Evolutionary conservation across 2,797 vertebrate species (phyloP).

Genomic region (Dermochelys coriacea): DNA sequence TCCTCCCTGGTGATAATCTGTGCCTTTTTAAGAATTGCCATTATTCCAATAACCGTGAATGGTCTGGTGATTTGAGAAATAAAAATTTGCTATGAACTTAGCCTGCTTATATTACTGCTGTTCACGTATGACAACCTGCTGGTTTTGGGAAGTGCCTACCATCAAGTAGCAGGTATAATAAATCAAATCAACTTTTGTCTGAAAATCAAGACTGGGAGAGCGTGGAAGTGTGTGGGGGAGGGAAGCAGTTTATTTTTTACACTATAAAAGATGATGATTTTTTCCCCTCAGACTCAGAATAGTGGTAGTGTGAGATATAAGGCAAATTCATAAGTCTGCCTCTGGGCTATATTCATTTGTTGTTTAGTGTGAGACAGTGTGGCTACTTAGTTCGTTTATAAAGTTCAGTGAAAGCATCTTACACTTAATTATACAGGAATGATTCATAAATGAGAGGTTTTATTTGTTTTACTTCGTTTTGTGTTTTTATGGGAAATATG

Average conservation of each 20-base stretch:
- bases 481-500: background rate
- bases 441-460: background rate
- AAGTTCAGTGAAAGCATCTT: background rate
- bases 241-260: background rate
- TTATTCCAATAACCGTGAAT: background rate
- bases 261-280: background rate
- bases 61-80: background rate
- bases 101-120: background rate
- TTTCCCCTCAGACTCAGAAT: background rate
- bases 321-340: background rate
- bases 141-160: background rate
- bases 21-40: fast-evolving
- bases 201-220: background rate
- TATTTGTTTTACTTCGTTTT: background rate
- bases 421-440: background rate
- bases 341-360: background rate
- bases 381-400: background rate
- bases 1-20: background rate
- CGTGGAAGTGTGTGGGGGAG: background rate
- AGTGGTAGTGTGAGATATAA: background rate
- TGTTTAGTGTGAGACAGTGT: background rate
- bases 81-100: background rate
- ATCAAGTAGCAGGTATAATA: background rate
- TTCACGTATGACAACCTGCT: background rate
- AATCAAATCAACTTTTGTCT: background rate